Evolutionary conservation across 2,797 vertebrate genomes (phyloP).

Genomic region (Tadarida brasiliensis): DNA sequence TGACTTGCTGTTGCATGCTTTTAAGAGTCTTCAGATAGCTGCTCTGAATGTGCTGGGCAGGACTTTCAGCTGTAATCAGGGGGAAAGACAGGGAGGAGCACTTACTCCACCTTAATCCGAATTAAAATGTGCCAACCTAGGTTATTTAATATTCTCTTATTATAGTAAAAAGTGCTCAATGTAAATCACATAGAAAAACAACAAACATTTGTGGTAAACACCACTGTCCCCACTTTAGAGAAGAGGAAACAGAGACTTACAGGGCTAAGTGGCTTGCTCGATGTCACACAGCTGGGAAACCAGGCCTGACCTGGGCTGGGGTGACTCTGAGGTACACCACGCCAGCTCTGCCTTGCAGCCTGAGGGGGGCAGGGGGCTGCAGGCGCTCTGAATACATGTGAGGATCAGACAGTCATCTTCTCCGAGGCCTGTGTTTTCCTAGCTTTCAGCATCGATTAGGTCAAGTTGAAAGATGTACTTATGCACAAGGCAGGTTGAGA

Average conservation of each 20-base stretch:
- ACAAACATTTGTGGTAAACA: not conserved
- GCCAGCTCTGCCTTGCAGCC: not conserved
- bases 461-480: slow-evolving; percentile 77
- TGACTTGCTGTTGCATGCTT: not conserved
- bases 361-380: not conserved
- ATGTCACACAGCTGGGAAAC: not conserved
- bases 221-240: not conserved
- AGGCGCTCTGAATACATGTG: not conserved
- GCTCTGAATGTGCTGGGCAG: not conserved
- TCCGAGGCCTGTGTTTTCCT: slow-evolving; percentile 65
- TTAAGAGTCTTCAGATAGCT: not conserved
- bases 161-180: not conserved
- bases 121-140: not conserved
- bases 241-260: not conserved
- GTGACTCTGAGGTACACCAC: not conserved
- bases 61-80: not conserved
- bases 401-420: not conserved
- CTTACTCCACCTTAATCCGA: not conserved
- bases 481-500: slow-evolving; percentile 77
- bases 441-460: slow-evolving; percentile 82
- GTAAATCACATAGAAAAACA: not conserved
- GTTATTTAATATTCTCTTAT: not conserved
- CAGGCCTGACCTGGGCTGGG: not conserved
- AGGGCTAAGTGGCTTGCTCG: not conserved
- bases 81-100: not conserved